Base-by-base conservation (phyloP, 2,888 invertebrate genomes). In the Thyatira batis region DNA sequence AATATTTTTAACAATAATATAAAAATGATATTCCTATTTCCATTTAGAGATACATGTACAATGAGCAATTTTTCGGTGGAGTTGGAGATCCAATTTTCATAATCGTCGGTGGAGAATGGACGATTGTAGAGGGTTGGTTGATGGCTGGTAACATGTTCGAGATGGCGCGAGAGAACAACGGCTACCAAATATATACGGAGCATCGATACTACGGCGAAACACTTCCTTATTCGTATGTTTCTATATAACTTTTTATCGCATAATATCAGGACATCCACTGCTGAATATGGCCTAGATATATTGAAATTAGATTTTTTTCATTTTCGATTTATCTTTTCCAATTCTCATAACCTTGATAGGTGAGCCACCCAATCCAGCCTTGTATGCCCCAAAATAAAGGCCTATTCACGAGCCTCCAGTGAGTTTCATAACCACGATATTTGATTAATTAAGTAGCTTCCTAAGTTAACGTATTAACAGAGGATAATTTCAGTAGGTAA, bases 161-260 rank as follows among this genome's bases (percentile, higher is more conserved):
- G 45, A 92, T 95, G 89, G 95, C 95, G 0, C 82, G 89, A 50
- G 92, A 94, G 60, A 94, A 95, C 73, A 87, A 88, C n/a, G 97
- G 95, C 5, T 93, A 94, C 61, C 90, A 95, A 81, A 94, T 95
- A 57, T 95, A 95, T 69, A 94, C 97, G 1, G 97, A 97, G 76
- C 97, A 97, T 84, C 93, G 97, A 58, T 97, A 94, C 81, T 97
- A 97, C 76, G 97, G 97, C 13, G 68, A 93, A 60, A 96, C 96
- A 61, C 89, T 92, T 56, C 97, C 97, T 0, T 95, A 95, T 49
- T 64, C 76, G 96, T 97, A 82, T 89, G 93, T 80, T 52, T 45
- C 49, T 50, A 10, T 43, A 30, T 30, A 2, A 30, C 1, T 20
- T 46, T 30, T 51, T n/a, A n/a, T n/a, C n/a, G n/a, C n/a, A n/a